These are phyloP conservation scores for Hylia prasina DNA, from an alignment of 2,113 vertebrate genomes.

Conservation along the genomic window DNA sequence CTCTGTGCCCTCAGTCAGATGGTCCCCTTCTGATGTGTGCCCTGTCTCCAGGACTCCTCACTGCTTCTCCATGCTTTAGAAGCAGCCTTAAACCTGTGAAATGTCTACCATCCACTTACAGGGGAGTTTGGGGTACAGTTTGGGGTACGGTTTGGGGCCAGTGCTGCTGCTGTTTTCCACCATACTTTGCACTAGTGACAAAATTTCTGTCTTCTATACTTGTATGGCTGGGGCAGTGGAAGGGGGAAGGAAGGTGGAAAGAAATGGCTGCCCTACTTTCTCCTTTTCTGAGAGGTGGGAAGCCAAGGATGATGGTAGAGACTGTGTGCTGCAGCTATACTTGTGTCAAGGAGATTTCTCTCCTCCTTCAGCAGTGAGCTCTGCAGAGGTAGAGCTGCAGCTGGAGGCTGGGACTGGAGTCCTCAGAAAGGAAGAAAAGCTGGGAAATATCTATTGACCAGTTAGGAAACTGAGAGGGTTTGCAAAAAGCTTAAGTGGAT, in stretches of 20 bases:
- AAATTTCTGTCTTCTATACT: neutral
- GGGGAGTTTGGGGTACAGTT: neutral
- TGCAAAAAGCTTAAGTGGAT: conserved; percentile 15
- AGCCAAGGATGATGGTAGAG: neutral
- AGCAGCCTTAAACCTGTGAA: neutral
- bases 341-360: neutral
- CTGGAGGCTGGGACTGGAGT: conserved; percentile 13
- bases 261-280: neutral
- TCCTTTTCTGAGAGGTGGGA: neutral
- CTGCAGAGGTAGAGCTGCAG: neutral
- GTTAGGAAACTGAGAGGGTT: neutral
- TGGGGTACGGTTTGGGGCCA: neutral
- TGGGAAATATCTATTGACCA: neutral
- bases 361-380: neutral
- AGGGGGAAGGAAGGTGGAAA: neutral
- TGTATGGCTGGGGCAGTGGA: neutral
- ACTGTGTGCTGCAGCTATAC: neutral
- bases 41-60: neutral
- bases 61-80: neutral
- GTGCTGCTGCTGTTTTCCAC: neutral
- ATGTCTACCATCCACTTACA: neutral
- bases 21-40: neutral
- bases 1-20: neutral
- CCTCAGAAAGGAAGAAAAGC: conserved; percentile 65
- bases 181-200: neutral